Percentiles rank a stretch among this genome's conserved stretches.
Evolutionary conservation across 2,888 invertebrate species (phyloP).

Genomic region (Ceriagrion tenellum): DNA sequence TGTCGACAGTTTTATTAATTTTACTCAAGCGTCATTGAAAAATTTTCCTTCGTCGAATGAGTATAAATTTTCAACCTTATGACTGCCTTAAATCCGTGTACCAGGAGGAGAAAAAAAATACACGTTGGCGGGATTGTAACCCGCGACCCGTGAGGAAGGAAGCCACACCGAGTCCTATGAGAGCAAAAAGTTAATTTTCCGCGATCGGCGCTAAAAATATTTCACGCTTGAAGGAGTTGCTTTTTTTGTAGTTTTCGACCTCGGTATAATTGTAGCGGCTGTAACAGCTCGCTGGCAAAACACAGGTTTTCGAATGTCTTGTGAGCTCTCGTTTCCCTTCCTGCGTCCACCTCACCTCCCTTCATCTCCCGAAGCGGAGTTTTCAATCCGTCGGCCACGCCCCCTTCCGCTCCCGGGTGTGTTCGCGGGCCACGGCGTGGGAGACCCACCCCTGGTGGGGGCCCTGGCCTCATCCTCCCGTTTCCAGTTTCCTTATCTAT

Average conservation of each 20-base stretch:
- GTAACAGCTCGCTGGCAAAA: neutral
- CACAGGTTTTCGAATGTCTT: neutral
- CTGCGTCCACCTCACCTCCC: neutral
- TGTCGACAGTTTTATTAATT: too few relatives aligned
- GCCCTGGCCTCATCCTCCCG: too few relatives aligned
- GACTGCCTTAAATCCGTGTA: too few relatives aligned
- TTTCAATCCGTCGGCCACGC: conserved; percentile 41
- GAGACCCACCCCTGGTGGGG: conserved; percentile 15
- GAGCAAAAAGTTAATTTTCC: neutral
- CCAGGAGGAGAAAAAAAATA: too few relatives aligned
- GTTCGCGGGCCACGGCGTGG: neutral
- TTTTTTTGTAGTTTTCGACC: neutral
- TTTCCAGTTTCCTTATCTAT: neutral
- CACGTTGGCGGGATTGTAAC: too few relatives aligned
- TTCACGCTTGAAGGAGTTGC: neutral
- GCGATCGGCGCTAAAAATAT: neutral
- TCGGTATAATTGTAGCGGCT: neutral
- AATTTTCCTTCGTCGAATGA: too few relatives aligned
- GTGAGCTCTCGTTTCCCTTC: neutral
- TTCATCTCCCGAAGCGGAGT: neutral
- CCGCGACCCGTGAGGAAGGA: too few relatives aligned
- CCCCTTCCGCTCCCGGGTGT: conserved; percentile 36
- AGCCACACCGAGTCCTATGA: too few relatives aligned
- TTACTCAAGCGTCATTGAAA: too few relatives aligned
- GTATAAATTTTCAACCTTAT: too few relatives aligned